These are phyloP conservation scores for Acanthiza pusilla DNA, from an alignment of 2,797 vertebrate species.

Conservation along the genomic window DNA sequence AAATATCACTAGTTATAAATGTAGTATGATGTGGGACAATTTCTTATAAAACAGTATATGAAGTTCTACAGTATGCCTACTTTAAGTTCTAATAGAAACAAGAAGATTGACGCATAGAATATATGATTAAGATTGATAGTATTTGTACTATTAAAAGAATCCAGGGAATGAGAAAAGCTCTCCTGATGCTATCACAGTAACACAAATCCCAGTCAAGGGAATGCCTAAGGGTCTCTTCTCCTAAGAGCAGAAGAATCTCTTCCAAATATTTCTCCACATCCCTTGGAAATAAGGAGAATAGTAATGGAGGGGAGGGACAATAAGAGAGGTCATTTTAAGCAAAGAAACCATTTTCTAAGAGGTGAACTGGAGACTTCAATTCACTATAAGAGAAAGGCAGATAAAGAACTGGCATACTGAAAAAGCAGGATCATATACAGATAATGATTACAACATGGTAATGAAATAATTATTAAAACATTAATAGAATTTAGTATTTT, in stretches of 20 bases:
- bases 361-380: neutral
- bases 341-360: neutral
- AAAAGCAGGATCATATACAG: neutral
- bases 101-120: neutral
- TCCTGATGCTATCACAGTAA: neutral
- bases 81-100: neutral
- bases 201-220: neutral
- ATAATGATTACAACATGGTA: neutral
- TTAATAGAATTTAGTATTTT: neutral
- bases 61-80: neutral
- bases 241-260: neutral
- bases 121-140: neutral
- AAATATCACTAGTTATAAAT: neutral
- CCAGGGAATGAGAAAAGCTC: neutral
- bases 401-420: neutral
- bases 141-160: neutral
- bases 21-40: neutral
- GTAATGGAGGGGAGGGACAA: neutral
- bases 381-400: neutral
- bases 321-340: neutral
- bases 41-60: neutral
- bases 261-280: neutral
- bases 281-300: neutral
- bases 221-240: neutral
- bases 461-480: neutral